Percentiles rank a stretch among this genome's conserved stretches.
phyloP scores from a whole-genome alignment of 2,113 vertebrate genomes.

The Prunella himalayana region DNA sequence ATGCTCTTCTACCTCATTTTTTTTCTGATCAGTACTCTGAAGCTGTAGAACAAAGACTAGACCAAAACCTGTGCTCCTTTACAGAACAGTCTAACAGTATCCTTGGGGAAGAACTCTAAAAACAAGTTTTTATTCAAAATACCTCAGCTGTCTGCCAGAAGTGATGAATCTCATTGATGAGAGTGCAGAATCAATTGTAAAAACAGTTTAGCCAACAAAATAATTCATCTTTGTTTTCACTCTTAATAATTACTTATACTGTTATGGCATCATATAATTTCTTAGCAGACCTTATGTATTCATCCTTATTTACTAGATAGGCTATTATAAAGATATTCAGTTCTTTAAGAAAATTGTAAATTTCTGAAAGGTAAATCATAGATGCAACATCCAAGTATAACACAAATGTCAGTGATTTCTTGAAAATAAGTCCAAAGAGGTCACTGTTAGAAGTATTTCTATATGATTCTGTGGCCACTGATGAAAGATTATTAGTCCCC shows the following conservation, averaged over 20 bases:
- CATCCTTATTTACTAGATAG: neutral
- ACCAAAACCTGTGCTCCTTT: neutral
- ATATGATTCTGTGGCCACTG: neutral
- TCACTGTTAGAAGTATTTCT: conserved; percentile 31
- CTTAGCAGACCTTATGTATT: neutral
- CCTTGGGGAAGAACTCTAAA: neutral
- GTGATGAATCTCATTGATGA: neutral
- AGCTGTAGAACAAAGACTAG: neutral
- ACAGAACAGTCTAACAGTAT: neutral
- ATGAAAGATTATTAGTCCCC: conserved; percentile 26
- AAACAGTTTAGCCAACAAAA: neutral
- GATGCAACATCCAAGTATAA: neutral
- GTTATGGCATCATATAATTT: neutral
- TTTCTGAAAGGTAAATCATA: neutral
- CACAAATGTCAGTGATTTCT: neutral
- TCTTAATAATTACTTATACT: neutral
- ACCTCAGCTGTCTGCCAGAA: neutral
- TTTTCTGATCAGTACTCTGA: neutral
- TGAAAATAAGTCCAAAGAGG: neutral
- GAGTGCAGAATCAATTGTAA: neutral
- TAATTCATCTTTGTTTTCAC: neutral
- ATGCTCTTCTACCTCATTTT: neutral
- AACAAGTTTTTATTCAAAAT: neutral
- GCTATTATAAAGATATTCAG: neutral
- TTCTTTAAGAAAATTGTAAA: neutral